Evolutionary conservation across 2,797 vertebrate genomes (phyloP), one percentile per base, ranked within the genome.

Genomic region (Chelonia mydas): DNA sequence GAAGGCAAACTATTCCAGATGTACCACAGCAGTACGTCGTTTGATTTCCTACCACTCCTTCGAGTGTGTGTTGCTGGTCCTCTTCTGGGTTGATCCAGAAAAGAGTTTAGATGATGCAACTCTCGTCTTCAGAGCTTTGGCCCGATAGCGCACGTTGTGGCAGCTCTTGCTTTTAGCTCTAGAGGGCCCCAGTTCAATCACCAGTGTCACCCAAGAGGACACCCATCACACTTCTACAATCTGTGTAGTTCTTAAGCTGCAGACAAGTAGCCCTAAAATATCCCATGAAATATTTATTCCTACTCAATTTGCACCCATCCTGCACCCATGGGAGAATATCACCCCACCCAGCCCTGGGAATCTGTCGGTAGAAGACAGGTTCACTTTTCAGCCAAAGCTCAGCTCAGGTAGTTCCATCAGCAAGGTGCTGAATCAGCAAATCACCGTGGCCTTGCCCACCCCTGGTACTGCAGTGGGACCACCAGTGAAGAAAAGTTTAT

Each of bases 21-120:
- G 37, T 41, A 54, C 3, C 57, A 23, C 3, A 3, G 6, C 0
- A 1, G 0, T 2, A 17, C 13, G 49, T 12, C 37, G n/a, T 72
- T 72, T 33, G 47, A 33, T 55, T 31, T 12, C 74, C 7, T 1
- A 55, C 47, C 54, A 41, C 1, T 0, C 25, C 5, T 9, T 17
- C 41, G 68, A 72, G 68, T 6, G 21, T 41, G 19, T 72, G n/a
- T 41, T 41, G 10, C 65, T 23, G 65, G 21, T 23, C 65, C 65
- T 23, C n/a, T 72, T 41, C 37, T 23, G 65, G 10, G n/a, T 9
- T 41, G n/a, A 72, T 23, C n/a, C n/a, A 72, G n/a, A 41, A n/a
- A 68, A 41, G 21, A 37, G 19, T 72, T 72, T 72, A 72, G 37
- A 23, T 72, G 37, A 37, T 41, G 37, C 21, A 72, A 11, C 5